phyloP scores from a whole-genome alignment of 2,797 vertebrate genomes.

The Acanthornis magna region DNA sequence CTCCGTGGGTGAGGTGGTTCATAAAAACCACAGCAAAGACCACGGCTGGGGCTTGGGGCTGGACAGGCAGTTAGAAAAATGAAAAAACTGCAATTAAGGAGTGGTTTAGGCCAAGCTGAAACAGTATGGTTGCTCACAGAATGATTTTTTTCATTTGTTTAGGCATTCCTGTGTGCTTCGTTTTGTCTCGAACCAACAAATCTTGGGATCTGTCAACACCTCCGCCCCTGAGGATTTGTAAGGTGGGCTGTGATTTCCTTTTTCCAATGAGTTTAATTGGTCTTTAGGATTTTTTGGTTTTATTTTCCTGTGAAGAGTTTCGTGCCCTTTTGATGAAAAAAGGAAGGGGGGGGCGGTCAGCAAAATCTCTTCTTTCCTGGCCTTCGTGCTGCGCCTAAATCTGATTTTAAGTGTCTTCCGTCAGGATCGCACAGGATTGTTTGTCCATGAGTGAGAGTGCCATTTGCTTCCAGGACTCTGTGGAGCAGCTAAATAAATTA shows the following conservation, averaged over 20 bases:
- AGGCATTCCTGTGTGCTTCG: not conserved
- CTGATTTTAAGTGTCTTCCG: not conserved
- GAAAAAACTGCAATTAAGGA: accelerated
- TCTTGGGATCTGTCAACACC: not conserved
- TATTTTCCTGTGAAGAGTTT: not conserved
- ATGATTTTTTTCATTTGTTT: not conserved
- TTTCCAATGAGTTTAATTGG: not conserved
- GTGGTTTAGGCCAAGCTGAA: not conserved
- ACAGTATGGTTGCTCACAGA: not conserved
- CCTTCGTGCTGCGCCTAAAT: not conserved
- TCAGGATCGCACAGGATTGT: not conserved
- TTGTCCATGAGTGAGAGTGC: not conserved
- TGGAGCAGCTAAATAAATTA: not conserved
- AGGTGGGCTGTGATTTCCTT: not conserved
- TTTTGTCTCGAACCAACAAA: not conserved
- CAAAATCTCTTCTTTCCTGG: not conserved
- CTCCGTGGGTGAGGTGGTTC: not conserved
- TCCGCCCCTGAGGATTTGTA: not conserved
- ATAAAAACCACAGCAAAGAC: not conserved
- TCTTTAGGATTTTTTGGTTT: not conserved
- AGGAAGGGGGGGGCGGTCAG: not conserved
- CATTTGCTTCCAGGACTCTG: not conserved
- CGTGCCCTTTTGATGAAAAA: not conserved
- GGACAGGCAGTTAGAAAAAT: not conserved
- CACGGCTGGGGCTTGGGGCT: not conserved